Evolutionary conservation across 2,797 vertebrate genomes (phyloP), one percentile per base, ranked within the genome.

Genomic region (Alectoris magna): DNA sequence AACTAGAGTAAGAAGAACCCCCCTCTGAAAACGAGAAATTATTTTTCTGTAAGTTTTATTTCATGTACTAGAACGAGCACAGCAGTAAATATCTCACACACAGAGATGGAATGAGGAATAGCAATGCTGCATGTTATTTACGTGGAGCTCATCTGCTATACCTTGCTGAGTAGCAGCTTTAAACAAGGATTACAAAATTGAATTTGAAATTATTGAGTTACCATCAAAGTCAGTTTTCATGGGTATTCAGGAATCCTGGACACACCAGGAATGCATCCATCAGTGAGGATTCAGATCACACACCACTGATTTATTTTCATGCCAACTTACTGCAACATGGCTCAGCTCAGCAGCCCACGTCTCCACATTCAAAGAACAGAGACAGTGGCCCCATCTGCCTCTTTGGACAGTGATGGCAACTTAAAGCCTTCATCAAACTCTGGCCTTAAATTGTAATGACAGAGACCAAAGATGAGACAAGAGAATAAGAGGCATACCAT

Each of bases 281-380:
- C 0, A 38, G 38, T n/a, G 27, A 62, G 27, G 59, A 19, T 22
- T 71, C 1, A 0, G 36, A 31, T 19, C 0, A 0, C 2, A 4
- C 58, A 27, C 23, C 0, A 2, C 11, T 6, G 4, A 16, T 72
- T 72, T 27, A 14, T 34, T 14, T 44, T 48, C 43, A 38, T 77
- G 71, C 19, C 41, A 4, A 23, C 59, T 78, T 56, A 16, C 22
- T 41, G 24, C 36, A 66, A 24, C 26, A 56, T 21, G 39, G 36
- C 26, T 69, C 44, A 70, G 56, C 24, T 21, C n/a, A 3, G 4
- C 53, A 48, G 36, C 39, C 9, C 12, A 14, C 46, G 46, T 15
- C 56, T 22, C 49, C 3, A 7, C 0, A 29, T 58, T 21, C 31
- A 0, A 14, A 56, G 24, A 2, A 51, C 41, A 38, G 23, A 41